Conservation (phyloP, 2,888 invertebrate species). For the Hydraecia micacea region DNA sequence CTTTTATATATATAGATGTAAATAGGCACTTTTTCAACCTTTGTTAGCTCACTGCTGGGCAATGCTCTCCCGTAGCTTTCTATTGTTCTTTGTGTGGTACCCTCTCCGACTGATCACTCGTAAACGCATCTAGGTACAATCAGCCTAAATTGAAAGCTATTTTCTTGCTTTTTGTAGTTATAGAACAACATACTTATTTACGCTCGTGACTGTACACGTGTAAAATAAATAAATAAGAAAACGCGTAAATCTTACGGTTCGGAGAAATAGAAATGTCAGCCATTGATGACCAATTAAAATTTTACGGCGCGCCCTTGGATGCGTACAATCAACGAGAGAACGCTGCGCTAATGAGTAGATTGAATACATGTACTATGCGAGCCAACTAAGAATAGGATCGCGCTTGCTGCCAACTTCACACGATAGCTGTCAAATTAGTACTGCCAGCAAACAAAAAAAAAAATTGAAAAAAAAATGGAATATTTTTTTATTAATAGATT, state of each 20-base stretch:
- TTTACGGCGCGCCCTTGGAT: constrained; percentile 62
- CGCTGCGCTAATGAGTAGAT: constrained; percentile 13
- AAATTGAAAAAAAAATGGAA: no score
- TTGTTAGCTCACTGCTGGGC: not conserved
- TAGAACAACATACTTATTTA: not conserved
- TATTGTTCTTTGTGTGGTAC: not conserved
- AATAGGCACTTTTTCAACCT: not conserved
- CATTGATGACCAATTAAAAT: constrained; percentile 73
- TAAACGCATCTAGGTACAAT: not conserved
- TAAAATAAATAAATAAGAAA: constrained; percentile 46
- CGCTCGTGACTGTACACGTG: constrained; percentile 18
- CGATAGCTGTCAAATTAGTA: no score
- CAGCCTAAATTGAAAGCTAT: not conserved
- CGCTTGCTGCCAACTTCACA: no score
- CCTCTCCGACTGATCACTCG: not conserved
- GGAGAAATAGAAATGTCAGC: constrained; percentile 68
- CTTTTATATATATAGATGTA: no score
- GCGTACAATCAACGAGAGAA: constrained; percentile 45
- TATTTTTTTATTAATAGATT: no score
- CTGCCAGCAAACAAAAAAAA: no score
- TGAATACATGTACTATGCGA: no score
- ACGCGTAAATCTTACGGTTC: constrained; percentile 62
- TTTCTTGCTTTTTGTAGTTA: not conserved
- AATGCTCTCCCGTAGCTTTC: not conserved
- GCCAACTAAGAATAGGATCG: no score